Evolutionary conservation across 2,113 vertebrate genomes (phyloP).

Genomic region (Amazona vittata): DNA sequence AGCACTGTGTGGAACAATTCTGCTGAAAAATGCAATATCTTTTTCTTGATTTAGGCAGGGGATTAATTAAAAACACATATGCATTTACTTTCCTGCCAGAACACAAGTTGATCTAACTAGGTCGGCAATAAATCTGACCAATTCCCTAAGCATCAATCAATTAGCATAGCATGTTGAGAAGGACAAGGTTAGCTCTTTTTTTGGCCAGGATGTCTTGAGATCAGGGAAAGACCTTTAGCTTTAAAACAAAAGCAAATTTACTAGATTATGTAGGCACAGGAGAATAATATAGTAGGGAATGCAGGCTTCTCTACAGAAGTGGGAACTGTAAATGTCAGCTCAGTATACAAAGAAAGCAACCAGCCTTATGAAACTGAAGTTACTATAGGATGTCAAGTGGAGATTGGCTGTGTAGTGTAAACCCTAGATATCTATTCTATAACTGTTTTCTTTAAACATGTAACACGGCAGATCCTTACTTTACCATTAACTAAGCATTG

Average conservation of each 20-base stretch:
- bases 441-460: background rate
- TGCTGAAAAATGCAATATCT: conserved; percentile 59
- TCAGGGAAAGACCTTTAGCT: background rate
- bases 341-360: background rate
- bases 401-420: background rate
- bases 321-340: conserved; percentile 34
- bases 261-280: background rate
- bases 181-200: background rate
- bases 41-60: background rate
- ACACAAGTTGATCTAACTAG: background rate
- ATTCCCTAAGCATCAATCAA: background rate
- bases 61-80: conserved; percentile 61
- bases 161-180: background rate
- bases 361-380: background rate
- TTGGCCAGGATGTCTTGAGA: background rate
- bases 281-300: background rate
- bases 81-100: background rate
- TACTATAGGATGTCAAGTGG: background rate
- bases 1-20: conserved; percentile 16
- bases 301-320: background rate
- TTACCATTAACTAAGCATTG: background rate
- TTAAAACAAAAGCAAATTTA: conserved; percentile 33
- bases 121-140: background rate
- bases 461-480: background rate
- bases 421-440: background rate